Percentiles rank a stretch among this genome's conserved stretches.
These are phyloP conservation scores for Argyresthia goedartella DNA, from an alignment of 2,888 invertebrate species.

Conservation along the genomic window DNA sequence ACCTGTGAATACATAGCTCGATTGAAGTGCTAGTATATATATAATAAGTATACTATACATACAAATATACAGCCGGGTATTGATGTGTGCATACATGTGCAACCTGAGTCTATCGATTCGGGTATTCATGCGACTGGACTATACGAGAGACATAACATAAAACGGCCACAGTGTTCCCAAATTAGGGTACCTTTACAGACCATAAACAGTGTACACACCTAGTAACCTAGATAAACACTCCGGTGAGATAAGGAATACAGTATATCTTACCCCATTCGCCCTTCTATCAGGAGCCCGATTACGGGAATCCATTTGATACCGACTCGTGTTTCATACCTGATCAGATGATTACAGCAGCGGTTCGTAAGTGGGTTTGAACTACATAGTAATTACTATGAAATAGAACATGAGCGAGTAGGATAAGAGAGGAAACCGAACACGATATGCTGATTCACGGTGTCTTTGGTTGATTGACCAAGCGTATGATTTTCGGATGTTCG, in stretches of 20 bases:
- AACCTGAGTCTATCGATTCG: background rate
- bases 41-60: no score
- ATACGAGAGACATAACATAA: background rate
- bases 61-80: background rate
- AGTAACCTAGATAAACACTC: background rate
- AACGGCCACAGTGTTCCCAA: background rate
- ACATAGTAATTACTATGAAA: no score
- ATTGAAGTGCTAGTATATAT: conserved; percentile 2
- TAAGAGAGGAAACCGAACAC: no score
- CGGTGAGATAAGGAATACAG: background rate
- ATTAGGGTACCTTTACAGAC: background rate
- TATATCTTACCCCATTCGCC: background rate
- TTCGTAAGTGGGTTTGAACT: no score
- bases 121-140: background rate
- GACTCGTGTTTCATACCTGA: no score
- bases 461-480: no score
- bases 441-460: no score
- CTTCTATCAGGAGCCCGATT: no score
- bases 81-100: background rate
- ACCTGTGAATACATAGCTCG: conserved; percentile 29
- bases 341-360: no score
- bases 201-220: background rate
- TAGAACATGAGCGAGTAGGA: no score
- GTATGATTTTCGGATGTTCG: no score
- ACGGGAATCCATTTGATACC: no score